Conservation (phyloP, 2,888 invertebrate genomes). For the Lagria hirta region DNA sequence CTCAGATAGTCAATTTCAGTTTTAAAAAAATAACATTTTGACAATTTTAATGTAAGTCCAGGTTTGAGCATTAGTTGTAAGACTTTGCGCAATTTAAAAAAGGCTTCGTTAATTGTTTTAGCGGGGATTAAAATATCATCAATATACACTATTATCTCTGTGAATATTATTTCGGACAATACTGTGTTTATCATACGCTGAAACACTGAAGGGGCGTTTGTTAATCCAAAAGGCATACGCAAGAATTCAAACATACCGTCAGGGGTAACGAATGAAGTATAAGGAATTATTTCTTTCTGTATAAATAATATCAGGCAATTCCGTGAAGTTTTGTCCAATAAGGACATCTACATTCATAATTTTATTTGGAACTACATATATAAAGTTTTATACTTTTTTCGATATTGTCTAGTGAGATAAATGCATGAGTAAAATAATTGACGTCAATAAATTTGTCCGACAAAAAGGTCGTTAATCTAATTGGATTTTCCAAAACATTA, state of each 20-base stretch:
- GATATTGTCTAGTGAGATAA: too few relatives aligned
- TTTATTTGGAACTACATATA: too few relatives aligned
- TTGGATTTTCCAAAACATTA: too few relatives aligned
- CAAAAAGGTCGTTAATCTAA: too few relatives aligned
- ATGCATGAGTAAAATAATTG: too few relatives aligned
- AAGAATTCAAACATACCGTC: conserved; percentile 42
- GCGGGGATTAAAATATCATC: conserved; percentile 26
- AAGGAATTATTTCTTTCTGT: conserved; percentile 34
- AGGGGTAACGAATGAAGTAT: conserved; percentile 42
- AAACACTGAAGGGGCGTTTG: conserved; percentile 44
- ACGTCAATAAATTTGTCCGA: too few relatives aligned
- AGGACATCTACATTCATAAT: too few relatives aligned
- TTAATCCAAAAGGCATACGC: too few relatives aligned
- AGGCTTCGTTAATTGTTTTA: conserved; percentile 12
- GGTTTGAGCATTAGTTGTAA: conserved; percentile 9
- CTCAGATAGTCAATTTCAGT: conserved; percentile 23
- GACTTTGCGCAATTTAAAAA: conserved; percentile 15
- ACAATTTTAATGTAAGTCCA: conserved; percentile 20
- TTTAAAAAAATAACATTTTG: conserved; percentile 21
- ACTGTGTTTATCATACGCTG: conserved; percentile 37
- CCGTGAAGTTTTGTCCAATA: too few relatives aligned
- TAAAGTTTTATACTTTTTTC: too few relatives aligned
- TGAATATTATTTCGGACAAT: conserved; percentile 11
- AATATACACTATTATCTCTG: conserved; percentile 16
- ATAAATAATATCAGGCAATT: too few relatives aligned